Percentiles rank a stretch among this genome's conserved stretches.
Conservation (phyloP, 2,113 vertebrate genomes). For the Ammospiza nelsoni region DNA sequence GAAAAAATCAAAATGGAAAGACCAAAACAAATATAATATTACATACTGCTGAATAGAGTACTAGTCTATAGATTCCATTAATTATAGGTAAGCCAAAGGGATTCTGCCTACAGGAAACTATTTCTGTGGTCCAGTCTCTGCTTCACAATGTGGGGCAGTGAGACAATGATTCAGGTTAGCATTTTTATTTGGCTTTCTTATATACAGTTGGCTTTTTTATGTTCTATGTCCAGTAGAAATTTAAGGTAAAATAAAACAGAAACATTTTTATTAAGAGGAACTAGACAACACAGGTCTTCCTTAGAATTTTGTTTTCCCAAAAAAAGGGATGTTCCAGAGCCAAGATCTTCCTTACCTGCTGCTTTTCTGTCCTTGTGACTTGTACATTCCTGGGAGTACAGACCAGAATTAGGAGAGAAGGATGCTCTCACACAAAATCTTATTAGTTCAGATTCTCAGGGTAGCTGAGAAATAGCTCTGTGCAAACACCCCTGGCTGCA, state of each 20-base stretch:
- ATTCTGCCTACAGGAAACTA: not conserved
- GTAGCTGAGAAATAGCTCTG: not conserved
- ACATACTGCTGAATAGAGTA: not conserved
- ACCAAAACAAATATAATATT: not conserved
- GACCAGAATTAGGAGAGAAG: not conserved
- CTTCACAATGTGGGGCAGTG: not conserved
- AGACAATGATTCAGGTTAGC: fast-evolving
- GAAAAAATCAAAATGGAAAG: not conserved
- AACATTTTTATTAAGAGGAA: not conserved
- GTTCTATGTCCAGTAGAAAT: not conserved
- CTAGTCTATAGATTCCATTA: not conserved
- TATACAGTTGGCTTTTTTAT: not conserved
- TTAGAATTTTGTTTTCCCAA: not conserved
- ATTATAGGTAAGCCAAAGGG: not conserved
- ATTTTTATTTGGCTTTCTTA: fast-evolving
- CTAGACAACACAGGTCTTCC: not conserved
- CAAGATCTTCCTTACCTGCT: not conserved
- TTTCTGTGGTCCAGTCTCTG: not conserved
- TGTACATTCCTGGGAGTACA: not conserved
- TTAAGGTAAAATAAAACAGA: not conserved
- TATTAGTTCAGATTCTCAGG: not conserved
- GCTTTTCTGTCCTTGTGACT: not conserved
- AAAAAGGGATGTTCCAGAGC: not conserved
- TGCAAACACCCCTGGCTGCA: not conserved
- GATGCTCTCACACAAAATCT: not conserved